phyloP scores from a whole-genome alignment of 2,113 vertebrate species.

The Fregata magnificens region DNA sequence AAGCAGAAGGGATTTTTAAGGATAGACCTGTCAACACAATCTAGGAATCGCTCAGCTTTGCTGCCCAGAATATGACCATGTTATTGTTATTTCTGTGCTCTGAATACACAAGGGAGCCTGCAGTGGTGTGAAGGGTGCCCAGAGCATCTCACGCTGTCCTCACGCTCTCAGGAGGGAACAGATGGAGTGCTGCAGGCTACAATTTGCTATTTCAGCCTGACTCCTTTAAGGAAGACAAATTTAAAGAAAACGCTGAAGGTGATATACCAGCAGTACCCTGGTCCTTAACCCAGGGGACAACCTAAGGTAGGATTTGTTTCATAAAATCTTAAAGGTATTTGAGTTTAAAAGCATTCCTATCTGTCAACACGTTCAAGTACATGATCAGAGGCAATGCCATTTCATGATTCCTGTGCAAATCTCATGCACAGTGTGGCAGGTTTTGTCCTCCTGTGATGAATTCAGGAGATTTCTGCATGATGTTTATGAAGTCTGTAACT shows the following conservation, averaged over 20 bases:
- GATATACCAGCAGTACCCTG: background rate
- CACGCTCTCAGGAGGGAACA: background rate
- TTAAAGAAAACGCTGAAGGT: conserved; percentile 4
- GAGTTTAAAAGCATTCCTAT: background rate
- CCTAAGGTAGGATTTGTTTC: background rate
- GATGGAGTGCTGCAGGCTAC: conserved; percentile 24
- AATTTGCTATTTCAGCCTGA: background rate
- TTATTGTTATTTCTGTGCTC: background rate
- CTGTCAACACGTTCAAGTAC: background rate
- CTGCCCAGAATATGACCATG: background rate
- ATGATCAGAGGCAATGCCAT: background rate
- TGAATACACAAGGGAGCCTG: background rate
- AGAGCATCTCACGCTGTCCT: background rate
- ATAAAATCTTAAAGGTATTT: background rate
- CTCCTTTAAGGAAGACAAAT: background rate
- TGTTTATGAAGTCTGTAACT: background rate
- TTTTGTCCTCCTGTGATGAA: background rate
- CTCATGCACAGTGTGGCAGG: background rate
- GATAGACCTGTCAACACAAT: background rate
- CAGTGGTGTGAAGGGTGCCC: background rate
- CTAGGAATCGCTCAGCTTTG: background rate
- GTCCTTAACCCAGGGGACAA: background rate
- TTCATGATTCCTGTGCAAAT: background rate
- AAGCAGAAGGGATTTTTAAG: background rate
- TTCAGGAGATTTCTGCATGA: background rate